Evolutionary conservation across 2,113 vertebrate species (phyloP), one percentile per base, ranked within the genome.

Genomic region (Arenaria interpres): DNA sequence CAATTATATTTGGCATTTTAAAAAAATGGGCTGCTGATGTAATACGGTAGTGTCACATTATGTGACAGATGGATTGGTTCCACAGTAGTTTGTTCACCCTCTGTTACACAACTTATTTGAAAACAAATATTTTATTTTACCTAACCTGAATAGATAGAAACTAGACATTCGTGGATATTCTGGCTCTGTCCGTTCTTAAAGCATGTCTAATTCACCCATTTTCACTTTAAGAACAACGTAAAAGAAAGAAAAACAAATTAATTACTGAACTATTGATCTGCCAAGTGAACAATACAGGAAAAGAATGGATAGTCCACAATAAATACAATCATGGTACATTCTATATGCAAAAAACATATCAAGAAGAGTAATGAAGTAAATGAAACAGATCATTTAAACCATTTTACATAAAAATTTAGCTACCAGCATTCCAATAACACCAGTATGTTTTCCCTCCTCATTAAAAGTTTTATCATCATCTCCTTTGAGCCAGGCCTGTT

Each of bases 71-170:
- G 82, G 86, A 68, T 53, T 86, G 23, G 37, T 60, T 93, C 85
- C 80, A 89, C 68, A 85, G 33, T 50, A 84, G 68, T 88, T 66
- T 79, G 67, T 53, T 95, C 67, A 76, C 51, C 35, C 88, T 82
- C 88, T 86, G 72, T 74, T 86, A 90, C 64, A 87, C 64, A 93
- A 84, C 8, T 73, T 67, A 85, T 28, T 87, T 74, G 46, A 92
- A 96, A 94, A 94, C 45, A 96, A 89, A 37, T 88, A 90, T 73
- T 92, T 94, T 80, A 66, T 84, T 85, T 91, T 82, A 79, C 20
- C 39, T 88, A 72, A 60, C 68, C 32, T 48, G 54, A 80, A 95
- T 14, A 92, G 50, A 77, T 4, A 71, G 30, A 82, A 85, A 87
- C 41, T 33, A 86, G 56, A 59, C 12, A 93, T 16, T n/a, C 6